Base-by-base conservation (phyloP, 2,888 invertebrate genomes). In the Harpalus rubripes region DNA sequence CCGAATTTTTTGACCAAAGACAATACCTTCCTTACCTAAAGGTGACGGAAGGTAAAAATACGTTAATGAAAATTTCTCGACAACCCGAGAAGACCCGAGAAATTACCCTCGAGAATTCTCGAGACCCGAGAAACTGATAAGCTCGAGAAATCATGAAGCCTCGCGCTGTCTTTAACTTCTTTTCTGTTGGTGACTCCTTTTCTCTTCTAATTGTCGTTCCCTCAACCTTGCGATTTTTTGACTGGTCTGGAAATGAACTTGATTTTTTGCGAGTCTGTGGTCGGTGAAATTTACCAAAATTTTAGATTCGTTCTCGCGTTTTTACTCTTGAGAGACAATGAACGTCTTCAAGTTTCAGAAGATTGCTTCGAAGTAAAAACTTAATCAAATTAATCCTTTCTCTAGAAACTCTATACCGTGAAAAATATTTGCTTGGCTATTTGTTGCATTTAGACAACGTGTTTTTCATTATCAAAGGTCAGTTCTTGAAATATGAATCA, bases 231-330 rank as follows among this genome's bases (percentile, higher is more conserved):
- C 63, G 26, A 12, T 22, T 63, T 12, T 22, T 63, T 63, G 18
- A 32, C 32, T 26, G 10, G 44, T 8, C 44, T 32, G 39, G 76
- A 56, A 76, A 78, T 78, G 56, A 78, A 10, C 22, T 56, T n/a
- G 6, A 4, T 58, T 78, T 78, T 78, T 78, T 78, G 76, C 76
- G 7, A 41, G 72, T 72, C 72, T 72, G 52, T n/a, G 58, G 58
- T 16, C 41, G 78, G 78, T 78, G 78, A 58, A 78, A 58, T 58
- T 56, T 44, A 78, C 78, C 78, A 78, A 78, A 78, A 78, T 78
- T 78, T 78, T 26, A 22, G 78, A 78, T 78, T 78, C 78, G 78
- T 78, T 78, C 78, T n/a, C 78, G 58, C 56, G 78, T 78, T 78
- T 78, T 78, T 78, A 32, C 56, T 52, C 22, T 8, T 3, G 8